Percentiles rank a stretch among this genome's conserved stretches.
Conservation (phyloP, 2,113 vertebrate genomes). For the Esox niger region DNA sequence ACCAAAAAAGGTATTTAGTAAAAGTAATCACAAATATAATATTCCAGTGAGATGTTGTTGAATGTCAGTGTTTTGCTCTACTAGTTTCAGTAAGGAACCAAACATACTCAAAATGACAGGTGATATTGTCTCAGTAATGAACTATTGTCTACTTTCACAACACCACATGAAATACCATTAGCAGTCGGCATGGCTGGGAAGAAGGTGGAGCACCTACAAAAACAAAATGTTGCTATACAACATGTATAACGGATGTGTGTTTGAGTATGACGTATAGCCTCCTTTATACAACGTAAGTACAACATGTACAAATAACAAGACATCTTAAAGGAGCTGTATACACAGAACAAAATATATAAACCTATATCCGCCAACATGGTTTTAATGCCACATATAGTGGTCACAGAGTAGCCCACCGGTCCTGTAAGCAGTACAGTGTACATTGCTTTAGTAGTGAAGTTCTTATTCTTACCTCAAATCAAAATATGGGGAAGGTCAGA, state of each 20-base stretch:
- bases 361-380: no score
- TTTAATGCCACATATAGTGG: no score
- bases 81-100: slow-evolving; percentile 8
- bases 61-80: neutral
- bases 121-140: neutral
- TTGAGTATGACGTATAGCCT: neutral
- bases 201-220: neutral
- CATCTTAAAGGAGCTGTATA: neutral
- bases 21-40: slow-evolving; percentile 26
- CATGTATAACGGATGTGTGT: no score
- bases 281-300: neutral
- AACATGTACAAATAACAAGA: neutral
- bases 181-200: no score
- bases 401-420: no score
- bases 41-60: slow-evolving; percentile 20
- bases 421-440: no score
- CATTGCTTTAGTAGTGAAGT: no score
- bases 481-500: no score
- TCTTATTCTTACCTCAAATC: no score
- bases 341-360: no score
- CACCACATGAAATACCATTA: no score
- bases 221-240: no score
- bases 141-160: neutral
- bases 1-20: neutral
- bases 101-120: slow-evolving; percentile 32